These are phyloP conservation scores for Caloenas nicobarica DNA, from an alignment of 2,113 vertebrate genomes.

Conservation along the genomic window DNA sequence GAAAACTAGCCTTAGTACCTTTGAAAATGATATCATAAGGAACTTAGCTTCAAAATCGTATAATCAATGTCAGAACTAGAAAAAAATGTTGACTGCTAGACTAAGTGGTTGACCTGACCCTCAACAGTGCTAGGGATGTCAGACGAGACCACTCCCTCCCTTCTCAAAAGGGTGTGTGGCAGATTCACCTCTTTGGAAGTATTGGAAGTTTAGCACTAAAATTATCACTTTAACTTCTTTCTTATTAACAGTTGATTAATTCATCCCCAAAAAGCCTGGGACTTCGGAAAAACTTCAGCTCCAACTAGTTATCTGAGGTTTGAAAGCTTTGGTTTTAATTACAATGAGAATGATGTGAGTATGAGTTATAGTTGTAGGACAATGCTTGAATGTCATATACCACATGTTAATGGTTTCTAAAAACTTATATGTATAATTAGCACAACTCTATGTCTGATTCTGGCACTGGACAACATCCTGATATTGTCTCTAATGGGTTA, in stretches of 20 bases:
- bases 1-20: neutral
- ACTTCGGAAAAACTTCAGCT: neutral
- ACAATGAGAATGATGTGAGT: neutral
- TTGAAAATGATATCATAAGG: neutral
- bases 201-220: neutral
- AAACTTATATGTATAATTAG: neutral
- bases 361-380: neutral
- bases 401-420: neutral
- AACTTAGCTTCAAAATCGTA: neutral
- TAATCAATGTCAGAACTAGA: neutral
- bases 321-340: neutral
- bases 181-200: neutral
- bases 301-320: neutral
- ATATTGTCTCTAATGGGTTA: neutral
- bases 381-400: neutral
- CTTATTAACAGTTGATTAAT: neutral
- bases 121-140: neutral
- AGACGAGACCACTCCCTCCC: neutral
- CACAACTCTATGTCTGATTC: neutral
- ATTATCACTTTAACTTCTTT: neutral
- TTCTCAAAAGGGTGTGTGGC: neutral
- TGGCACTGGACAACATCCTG: neutral
- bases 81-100: neutral
- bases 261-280: neutral
- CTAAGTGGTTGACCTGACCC: neutral